Evolutionary conservation across 1,140 invertebrate species (phyloP), one percentile per base, ranked within the genome.

Genomic region (Apis dorsata): DNA sequence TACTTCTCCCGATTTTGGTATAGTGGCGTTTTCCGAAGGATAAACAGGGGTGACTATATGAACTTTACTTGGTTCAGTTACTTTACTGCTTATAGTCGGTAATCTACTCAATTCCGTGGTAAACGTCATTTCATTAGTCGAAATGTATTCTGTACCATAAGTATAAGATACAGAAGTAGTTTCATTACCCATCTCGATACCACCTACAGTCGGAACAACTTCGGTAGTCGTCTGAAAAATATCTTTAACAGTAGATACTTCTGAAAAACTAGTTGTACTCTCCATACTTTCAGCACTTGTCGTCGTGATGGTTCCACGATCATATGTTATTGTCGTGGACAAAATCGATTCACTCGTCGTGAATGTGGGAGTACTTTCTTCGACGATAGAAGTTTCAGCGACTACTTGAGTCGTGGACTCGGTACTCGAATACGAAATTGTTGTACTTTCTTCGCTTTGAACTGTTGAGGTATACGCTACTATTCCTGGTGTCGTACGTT

Each of bases 21-120:
- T 11, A 55, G 10, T 4, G 65, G 19, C 15, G 34, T 66, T 15
- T 11, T 75, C 34, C 7, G 71, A 2, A 19, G 28, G 63, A 57
- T 81, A 55, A 49, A 77, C 28, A 5, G 80, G 73, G 9, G 80
- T 82, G 9, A 82, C 80, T 69, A 82, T 77, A 3, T 69, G 44
- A 59, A 82, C 65, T 8, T 74, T 75, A 34, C 59, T 24, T 12
- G 68, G 3, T 66, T 13, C 28, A 17, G 60, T 28, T n/a, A 34
- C n/a, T 65, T 51, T 9, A 9, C 8, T 13, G 55, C 24, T 68
- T 11, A 21, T 68, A 44, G 28, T 80, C 2, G 12, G n/a, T 19
- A 55, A n/a, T 8, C 19, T 19, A 2, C 13, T 17, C 3, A 34
- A 72, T 24, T 51, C 53, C 17, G 62, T 81, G 21, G 68, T 71